Base-by-base conservation (phyloP, 2,888 invertebrate genomes). In the Tetropium fuscum region DNA sequence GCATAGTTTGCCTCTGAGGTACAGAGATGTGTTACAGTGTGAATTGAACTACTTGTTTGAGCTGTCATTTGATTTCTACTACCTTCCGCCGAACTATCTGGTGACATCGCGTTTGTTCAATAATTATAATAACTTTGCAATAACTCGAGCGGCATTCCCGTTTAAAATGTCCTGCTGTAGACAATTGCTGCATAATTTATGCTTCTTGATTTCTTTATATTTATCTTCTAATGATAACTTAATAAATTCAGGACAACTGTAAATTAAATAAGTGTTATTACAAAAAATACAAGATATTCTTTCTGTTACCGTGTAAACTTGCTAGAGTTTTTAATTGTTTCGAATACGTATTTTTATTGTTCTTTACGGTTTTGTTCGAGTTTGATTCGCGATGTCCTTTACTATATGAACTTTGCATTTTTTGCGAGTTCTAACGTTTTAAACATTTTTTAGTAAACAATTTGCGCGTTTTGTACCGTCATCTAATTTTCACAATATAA, bases 131-230 rank as follows among this genome's bases (percentile, higher is more conserved):
- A n/a, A n/a, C n/a, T 7, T 30, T 30, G 7, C 30, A 30, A 30
- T 30, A 11, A 2, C 30, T 7, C n/a, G 30, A 30, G 8, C 7
- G 8, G 10, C 30, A 30, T 30, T 30, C n/a, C 2, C 3, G 2
- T 30, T 7, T 30, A 11, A 30, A 2, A 30, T 30, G 30, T 2
- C 30, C 30, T 2, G 30, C n/a, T 11, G 30, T 30, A 30, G 10
- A 30, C n/a, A 30, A n/a, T 30, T 30, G n/a, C 30, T 30, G 30
- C 30, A 30, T 30, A 30, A 30, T 30, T n/a, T 30, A 7, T 30
- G 4, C 7, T 30, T 30, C 10, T 7, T 30, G 10, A 30, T 7
- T 30, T 30, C 30, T 7, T 8, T 11, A n/a, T 30, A 30, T 30
- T 30, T 30, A 10, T 30, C 30, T 3, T 30, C 2, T 30, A 30